Evolutionary conservation across 2,888 invertebrate species (phyloP).

Genomic region (Trisateles emortualis): DNA sequence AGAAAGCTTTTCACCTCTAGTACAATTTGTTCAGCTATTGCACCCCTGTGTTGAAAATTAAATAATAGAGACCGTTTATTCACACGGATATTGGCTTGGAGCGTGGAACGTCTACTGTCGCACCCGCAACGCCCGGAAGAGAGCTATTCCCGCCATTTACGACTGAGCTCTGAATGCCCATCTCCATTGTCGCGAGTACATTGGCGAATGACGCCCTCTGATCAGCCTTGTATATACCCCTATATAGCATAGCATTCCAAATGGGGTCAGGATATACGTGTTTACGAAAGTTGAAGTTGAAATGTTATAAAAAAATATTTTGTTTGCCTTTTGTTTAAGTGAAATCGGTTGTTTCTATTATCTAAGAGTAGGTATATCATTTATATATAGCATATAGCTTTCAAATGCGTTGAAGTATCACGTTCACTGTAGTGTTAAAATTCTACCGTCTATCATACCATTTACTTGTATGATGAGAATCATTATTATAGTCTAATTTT

Average conservation of each 20-base stretch:
- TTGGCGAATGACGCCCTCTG: slow-evolving; percentile 53
- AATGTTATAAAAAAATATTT: background rate
- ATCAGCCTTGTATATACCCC: slow-evolving; percentile 39
- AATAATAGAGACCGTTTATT: slow-evolving; percentile 22
- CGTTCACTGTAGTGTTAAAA: background rate
- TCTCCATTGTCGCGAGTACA: slow-evolving; percentile 61
- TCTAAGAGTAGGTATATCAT: too few relatives aligned
- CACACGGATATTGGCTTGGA: slow-evolving; percentile 33
- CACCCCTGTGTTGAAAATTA: slow-evolving; percentile 17
- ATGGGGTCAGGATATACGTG: slow-evolving; percentile 32
- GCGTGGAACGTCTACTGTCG: slow-evolving; percentile 21
- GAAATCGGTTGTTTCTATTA: slow-evolving; percentile 1
- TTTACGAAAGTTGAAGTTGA: slow-evolving; percentile 2
- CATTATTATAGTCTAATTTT: too few relatives aligned
- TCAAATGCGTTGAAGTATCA: background rate
- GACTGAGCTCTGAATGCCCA: slow-evolving; percentile 58
- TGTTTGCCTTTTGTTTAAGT: background rate
- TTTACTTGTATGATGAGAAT: too few relatives aligned
- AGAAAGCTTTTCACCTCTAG: background rate
- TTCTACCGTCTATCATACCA: background rate
- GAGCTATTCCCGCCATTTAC: slow-evolving; percentile 70
- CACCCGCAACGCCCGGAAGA: slow-evolving; percentile 59
- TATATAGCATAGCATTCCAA: slow-evolving; percentile 25
- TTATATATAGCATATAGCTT: too few relatives aligned
- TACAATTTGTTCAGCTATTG: background rate